Evolutionary conservation across 2,888 invertebrate species (phyloP).

Genomic region (Hyposoter didymator): DNA sequence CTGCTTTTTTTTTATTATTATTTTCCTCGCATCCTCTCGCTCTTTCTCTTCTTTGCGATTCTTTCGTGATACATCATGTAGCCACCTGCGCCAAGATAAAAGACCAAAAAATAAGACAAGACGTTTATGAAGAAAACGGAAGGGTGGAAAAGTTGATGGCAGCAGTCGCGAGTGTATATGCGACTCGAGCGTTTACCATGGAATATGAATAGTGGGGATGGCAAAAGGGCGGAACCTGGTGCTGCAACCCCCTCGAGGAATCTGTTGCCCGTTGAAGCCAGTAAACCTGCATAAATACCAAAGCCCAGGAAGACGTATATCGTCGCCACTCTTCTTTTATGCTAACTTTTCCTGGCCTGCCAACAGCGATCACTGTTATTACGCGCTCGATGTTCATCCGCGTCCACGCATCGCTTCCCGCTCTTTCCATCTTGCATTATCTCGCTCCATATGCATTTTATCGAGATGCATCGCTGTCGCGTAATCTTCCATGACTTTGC

Average conservation of each 20-base stretch:
- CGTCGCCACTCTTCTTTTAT: conserved; percentile 43
- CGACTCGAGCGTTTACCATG: conserved; percentile 35
- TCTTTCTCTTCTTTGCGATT: background rate
- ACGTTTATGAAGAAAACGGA: conserved; percentile 42
- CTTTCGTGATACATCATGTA: conserved; percentile 58
- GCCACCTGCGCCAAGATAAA: conserved; percentile 65
- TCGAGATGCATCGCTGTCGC: conserved; percentile 25
- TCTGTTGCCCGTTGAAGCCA: conserved; percentile 37
- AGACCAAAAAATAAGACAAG: conserved; percentile 18
- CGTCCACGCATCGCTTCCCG: conserved; percentile 76
- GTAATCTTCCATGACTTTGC: conserved; percentile 12
- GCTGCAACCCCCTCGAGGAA: conserved; percentile 62
- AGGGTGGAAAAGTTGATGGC: conserved; percentile 55
- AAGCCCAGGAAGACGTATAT: conserved; percentile 53
- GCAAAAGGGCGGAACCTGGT: conserved; percentile 65
- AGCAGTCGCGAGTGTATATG: conserved; percentile 21
- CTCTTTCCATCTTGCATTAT: conserved; percentile 61
- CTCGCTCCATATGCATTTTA: conserved; percentile 51
- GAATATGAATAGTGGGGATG: conserved; percentile 50
- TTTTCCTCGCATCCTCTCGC: background rate
- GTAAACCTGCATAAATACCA: conserved; percentile 45
- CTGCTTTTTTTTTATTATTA: conserved; percentile 6
- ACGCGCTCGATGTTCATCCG: conserved; percentile 76
- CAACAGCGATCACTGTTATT: conserved; percentile 78
- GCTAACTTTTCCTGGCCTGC: conserved; percentile 75